These are phyloP conservation scores for Neofelis nebulosa DNA, from an alignment of 2,113 vertebrate genomes.

Conservation along the genomic window DNA sequence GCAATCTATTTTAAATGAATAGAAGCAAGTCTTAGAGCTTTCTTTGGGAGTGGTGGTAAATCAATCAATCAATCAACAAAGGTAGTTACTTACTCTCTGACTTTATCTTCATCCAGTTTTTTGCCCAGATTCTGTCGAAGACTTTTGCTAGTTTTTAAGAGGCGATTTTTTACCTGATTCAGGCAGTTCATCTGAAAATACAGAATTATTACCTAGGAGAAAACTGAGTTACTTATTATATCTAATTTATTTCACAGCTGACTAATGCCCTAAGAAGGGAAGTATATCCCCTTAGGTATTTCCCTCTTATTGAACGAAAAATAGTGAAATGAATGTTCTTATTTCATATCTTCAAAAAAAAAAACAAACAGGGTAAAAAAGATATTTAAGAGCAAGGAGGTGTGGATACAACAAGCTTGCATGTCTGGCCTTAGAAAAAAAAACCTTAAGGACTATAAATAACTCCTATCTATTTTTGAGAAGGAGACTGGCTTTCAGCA, in stretches of 20 bases:
- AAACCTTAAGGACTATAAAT: neutral
- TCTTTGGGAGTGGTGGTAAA: neutral
- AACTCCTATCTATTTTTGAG: neutral
- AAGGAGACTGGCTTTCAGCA: neutral
- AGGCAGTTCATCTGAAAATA: slow-evolving; percentile 84
- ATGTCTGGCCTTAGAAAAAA: neutral
- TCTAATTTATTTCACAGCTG: slow-evolving; percentile 1
- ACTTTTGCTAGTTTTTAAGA: slow-evolving; percentile 91
- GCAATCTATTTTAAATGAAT: neutral
- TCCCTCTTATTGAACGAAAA: slow-evolving; percentile 18
- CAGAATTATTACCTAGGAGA: slow-evolving; percentile 43
- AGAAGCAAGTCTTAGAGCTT: neutral
- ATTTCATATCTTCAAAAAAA: slow-evolving; percentile 9
- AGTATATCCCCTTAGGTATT: neutral
- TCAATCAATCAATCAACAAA: neutral
- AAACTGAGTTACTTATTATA: neutral
- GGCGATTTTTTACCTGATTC: slow-evolving; percentile 84
- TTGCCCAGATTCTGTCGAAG: slow-evolving; percentile 88
- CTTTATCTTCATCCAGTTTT: slow-evolving; percentile 86
- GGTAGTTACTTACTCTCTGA: slow-evolving; percentile 91
- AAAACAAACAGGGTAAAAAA: neutral
- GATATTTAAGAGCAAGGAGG: neutral
- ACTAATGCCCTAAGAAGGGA: neutral
- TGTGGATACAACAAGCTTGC: neutral
- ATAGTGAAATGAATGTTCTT: neutral